phyloP scores from a whole-genome alignment of 37 sponge, comb jelly and placozoan species.

The Aphrocallistes beatrix region DNA sequence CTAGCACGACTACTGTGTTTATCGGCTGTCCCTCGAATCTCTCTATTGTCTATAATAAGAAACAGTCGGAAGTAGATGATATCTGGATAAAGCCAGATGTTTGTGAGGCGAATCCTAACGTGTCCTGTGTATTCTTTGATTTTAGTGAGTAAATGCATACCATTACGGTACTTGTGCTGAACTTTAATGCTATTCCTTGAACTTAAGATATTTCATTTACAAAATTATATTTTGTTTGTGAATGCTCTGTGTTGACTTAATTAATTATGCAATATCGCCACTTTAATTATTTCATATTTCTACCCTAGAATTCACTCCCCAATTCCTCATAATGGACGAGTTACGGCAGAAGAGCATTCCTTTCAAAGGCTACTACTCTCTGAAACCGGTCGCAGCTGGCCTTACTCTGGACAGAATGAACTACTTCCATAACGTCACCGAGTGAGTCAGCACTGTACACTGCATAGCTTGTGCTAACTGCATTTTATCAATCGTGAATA shows the following conservation, averaged over 20 bases:
- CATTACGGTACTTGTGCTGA: too few relatives aligned
- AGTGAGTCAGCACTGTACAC: too few relatives aligned
- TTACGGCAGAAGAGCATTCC: neutral
- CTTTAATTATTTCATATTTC: neutral
- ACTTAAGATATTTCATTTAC: too few relatives aligned
- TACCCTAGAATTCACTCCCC: neutral
- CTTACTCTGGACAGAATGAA: neutral
- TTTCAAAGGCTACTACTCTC: neutral
- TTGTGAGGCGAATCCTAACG: neutral
- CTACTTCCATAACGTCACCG: neutral
- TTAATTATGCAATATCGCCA: neutral
- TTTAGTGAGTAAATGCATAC: neutral
- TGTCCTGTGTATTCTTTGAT: neutral
- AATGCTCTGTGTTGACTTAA: neutral
- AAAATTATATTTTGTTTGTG: too few relatives aligned
- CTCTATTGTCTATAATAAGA: neutral
- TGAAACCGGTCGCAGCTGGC: neutral
- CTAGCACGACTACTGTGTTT: neutral
- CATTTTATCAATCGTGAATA: too few relatives aligned
- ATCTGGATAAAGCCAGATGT: neutral
- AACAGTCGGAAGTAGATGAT: neutral
- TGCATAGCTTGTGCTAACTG: too few relatives aligned
- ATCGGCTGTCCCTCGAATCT: constrained; percentile 9
- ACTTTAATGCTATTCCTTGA: too few relatives aligned
- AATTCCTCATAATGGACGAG: neutral